Evolutionary conservation across 2,888 invertebrate species (phyloP), one percentile per base, ranked within the genome.

Genomic region (Allacma fusca): DNA sequence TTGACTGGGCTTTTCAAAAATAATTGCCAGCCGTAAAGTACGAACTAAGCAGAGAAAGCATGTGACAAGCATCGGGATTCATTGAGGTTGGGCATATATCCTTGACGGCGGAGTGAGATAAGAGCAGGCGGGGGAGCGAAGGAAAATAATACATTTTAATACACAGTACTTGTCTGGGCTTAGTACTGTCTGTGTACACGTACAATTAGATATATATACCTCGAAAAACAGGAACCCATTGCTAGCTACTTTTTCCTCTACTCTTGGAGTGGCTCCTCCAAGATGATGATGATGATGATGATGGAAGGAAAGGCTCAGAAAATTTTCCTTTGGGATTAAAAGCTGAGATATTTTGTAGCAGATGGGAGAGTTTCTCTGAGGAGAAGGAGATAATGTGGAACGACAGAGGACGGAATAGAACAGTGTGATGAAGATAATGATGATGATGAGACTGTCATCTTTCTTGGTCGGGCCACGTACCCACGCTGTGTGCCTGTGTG

Each of bases 361-460:
- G 73, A 62, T 73, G 73, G 24, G 70, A 34, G 68, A 68, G 73
- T 40, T n/a, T 12, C 34, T 57, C 13, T 34, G 23, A 28, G 40
- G 50, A 43, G 70, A 70, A 26, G 40, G 73, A 62, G 73, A 62
- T 43, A 57, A 28, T 26, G 57, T 29, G 24, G 57, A 57, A 50
- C 24, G 26, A 29, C 26, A 29, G 57, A 57, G 59, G 71, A 71
- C 57, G 29, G 44, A 26, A 57, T 57, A 21, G 71, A 57, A 62
- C 40, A 40, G 73, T 62, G 62, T 73, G 62, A 73, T 73, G 73
- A 34, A 73, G 73, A 73, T 73, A 73, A 73, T 73, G 73, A 73
- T 73, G 72, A 73, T 73, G 59, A 73, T 73, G 73, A 73, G 73
- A 73, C 73, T 73, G 73, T 73, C 73, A 73, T 73, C 72, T 59